phyloP scores from a whole-genome alignment of 2,888 invertebrate species.

The Syrphus vitripennis region DNA sequence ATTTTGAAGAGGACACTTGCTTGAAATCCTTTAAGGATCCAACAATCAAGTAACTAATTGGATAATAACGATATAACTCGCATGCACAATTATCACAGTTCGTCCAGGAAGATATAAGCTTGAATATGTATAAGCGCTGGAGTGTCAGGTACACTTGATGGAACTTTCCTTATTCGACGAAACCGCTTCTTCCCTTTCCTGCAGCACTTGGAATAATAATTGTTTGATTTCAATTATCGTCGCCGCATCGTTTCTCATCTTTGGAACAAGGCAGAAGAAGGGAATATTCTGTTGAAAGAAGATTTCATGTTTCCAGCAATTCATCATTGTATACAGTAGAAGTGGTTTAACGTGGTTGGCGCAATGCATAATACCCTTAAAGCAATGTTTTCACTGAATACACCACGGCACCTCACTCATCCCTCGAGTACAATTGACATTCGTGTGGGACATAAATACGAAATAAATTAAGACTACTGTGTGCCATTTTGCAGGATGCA shows the following conservation, averaged over 20 bases:
- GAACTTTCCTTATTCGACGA: conserved; percentile 14
- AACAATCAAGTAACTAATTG: conserved; percentile 65
- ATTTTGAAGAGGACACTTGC: conserved; percentile 8
- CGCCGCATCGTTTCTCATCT: conserved; percentile 6
- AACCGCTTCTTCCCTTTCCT: not conserved
- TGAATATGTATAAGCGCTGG: not conserved
- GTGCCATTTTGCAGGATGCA: conserved; percentile 57
- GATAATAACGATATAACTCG: conserved; percentile 60
- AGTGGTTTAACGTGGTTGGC: conserved; percentile 49
- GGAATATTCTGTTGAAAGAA: not conserved
- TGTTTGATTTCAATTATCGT: conserved; percentile 68
- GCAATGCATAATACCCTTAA: conserved; percentile 19
- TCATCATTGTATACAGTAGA: conserved; percentile 63
- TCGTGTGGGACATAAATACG: conserved; percentile 44
- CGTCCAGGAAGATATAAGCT: not conserved
- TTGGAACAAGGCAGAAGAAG: not conserved
- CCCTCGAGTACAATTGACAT: conserved; percentile 24
- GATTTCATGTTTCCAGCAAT: conserved; percentile 55
- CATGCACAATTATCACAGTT: conserved; percentile 34
- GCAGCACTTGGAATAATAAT: conserved; percentile 46
- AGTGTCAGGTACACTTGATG: conserved; percentile 16
- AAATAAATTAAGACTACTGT: conserved; percentile 66
- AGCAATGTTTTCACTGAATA: not conserved
- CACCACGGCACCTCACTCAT: not conserved
- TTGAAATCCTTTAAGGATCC: conserved; percentile 20